phyloP scores from a whole-genome alignment of 2,888 invertebrate species.

The Caenorhabditis japonica region DNA sequence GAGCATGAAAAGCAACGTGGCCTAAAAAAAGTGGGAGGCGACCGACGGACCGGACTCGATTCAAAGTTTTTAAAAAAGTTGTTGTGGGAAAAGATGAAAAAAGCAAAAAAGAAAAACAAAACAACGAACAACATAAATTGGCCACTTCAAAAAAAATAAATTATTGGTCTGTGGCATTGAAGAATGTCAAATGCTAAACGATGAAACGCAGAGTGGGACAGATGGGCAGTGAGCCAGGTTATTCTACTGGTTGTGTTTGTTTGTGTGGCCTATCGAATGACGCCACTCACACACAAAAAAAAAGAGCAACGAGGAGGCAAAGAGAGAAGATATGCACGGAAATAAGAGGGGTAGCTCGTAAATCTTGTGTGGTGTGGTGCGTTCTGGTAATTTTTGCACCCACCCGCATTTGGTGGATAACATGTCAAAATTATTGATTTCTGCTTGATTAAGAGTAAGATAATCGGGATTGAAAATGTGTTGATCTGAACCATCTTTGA shows the following conservation, averaged over 20 bases:
- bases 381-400: too few relatives aligned
- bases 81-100: constrained; percentile 12
- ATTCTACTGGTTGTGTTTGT: constrained; percentile 49
- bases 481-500: too few relatives aligned
- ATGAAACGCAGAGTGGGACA: too few relatives aligned
- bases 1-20: neutral
- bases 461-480: too few relatives aligned
- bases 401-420: too few relatives aligned
- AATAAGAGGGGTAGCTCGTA: neutral
- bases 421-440: too few relatives aligned
- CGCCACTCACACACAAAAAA: constrained; percentile 20
- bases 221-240: constrained; percentile 44
- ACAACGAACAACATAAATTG: too few relatives aligned
- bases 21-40: constrained; percentile 16
- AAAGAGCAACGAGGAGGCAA: neutral
- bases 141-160: too few relatives aligned
- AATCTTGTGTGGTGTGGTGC: neutral
- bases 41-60: constrained; percentile 11
- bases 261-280: constrained; percentile 27
- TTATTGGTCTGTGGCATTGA: too few relatives aligned
- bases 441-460: too few relatives aligned
- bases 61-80: too few relatives aligned
- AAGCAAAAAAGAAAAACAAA: neutral
- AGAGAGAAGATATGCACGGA: constrained; percentile 14
- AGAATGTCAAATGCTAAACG: too few relatives aligned